Evolutionary conservation across 2,888 invertebrate genomes (phyloP).

Genomic region (Junonia oenone): DNA sequence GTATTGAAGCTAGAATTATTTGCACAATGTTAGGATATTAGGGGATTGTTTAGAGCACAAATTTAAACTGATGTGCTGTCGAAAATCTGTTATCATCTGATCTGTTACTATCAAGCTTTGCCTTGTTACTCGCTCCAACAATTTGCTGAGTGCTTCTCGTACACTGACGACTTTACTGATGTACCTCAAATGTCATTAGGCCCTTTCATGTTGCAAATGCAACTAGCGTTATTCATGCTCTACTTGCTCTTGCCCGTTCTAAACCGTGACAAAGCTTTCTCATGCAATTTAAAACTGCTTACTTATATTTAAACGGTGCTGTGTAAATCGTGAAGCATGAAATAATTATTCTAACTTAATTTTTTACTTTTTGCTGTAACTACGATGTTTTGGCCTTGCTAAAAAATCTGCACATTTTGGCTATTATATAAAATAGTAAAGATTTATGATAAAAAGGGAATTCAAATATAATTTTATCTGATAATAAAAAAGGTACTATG

Average conservation of each 20-base stretch:
- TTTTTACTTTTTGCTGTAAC: background rate
- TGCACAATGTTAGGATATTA: constrained; percentile 24
- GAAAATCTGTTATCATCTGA: background rate
- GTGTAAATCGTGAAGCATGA: background rate
- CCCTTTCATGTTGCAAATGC: constrained; percentile 7
- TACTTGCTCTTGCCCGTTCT: background rate
- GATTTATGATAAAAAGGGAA: background rate
- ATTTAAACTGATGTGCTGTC: background rate
- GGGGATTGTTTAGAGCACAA: background rate
- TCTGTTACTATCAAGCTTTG: background rate
- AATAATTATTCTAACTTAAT: background rate
- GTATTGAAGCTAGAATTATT: constrained; percentile 2
- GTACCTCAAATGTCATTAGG: constrained; percentile 13
- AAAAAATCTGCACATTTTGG: background rate
- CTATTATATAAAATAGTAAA: background rate
- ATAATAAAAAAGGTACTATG: constrained; percentile 2
- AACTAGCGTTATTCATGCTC: constrained; percentile 9
- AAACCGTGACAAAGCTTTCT: background rate
- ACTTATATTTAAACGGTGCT: background rate
- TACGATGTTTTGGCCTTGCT: background rate
- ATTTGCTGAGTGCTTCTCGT: constrained; percentile 32
- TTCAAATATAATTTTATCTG: background rate
- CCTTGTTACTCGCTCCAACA: background rate
- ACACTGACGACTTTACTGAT: constrained; percentile 19
- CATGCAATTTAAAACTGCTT: background rate